A percentile compares a stretch with the other conserved stretches of the same genome.
Conservation (phyloP, 23 tunicate species). For the Styela plicata region DNA sequence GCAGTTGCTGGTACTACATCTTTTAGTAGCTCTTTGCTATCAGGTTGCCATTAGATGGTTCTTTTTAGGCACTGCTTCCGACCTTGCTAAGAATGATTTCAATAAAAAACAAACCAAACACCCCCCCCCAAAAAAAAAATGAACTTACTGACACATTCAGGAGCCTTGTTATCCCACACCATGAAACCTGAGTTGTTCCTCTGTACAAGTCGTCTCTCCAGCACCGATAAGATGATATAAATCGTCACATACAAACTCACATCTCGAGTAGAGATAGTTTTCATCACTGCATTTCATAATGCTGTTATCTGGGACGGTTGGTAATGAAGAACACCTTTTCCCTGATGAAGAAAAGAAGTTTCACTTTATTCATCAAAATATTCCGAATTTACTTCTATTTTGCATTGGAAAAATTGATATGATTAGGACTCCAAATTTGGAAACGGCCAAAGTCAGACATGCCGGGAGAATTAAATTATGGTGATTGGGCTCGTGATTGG, state of each 20-base stretch:
- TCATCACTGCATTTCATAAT: background rate
- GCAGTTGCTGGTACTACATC: too few species aligned
- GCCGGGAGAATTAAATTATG: too few species aligned
- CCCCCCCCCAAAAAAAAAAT: background rate
- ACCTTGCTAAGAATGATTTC: too few species aligned
- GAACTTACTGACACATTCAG: slow-evolving; percentile 1
- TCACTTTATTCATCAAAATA: too few species aligned
- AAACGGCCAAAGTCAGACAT: too few species aligned
- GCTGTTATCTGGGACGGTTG: background rate
- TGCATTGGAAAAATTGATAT: too few species aligned
- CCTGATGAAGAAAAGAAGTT: background rate
- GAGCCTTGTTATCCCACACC: background rate
- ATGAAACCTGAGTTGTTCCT: background rate
- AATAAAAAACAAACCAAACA: background rate
- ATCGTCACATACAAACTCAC: background rate
- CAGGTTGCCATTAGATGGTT: too few species aligned
- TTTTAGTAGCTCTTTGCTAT: too few species aligned
- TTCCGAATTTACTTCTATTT: too few species aligned
- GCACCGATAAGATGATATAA: background rate
- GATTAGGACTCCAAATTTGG: too few species aligned
- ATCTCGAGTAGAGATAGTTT: background rate
- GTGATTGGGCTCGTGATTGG: too few species aligned
- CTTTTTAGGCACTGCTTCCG: too few species aligned
- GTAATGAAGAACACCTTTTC: background rate
- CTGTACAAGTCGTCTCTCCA: background rate